These are phyloP conservation scores for Erythrolamprus reginae DNA, from an alignment of 2,113 vertebrate species.

Conservation along the genomic window DNA sequence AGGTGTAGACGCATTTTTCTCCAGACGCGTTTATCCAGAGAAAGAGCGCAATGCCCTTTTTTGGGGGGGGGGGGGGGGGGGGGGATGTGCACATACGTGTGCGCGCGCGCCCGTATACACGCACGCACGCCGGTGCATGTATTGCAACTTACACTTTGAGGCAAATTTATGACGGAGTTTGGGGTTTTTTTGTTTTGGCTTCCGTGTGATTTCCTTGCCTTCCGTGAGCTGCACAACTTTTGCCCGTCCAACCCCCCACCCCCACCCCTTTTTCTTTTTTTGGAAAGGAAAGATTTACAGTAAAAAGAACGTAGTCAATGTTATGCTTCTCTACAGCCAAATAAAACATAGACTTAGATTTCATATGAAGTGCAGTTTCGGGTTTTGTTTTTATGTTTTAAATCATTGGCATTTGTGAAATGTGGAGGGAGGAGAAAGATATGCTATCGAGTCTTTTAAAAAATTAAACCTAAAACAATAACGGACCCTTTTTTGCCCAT, in stretches of 20 bases:
- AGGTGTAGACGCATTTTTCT: neutral
- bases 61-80: too few relatives aligned
- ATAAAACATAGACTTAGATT: neutral
- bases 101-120: neutral
- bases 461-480: neutral
- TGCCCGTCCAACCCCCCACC: too few relatives aligned
- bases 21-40: neutral
- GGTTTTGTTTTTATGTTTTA: neutral
- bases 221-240: neutral
- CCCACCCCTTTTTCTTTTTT: too few relatives aligned
- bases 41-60: neutral
- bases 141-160: neutral
- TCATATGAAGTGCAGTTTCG: neutral
- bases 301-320: neutral
- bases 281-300: neutral
- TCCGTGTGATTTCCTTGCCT: neutral
- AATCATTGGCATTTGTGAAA: neutral
- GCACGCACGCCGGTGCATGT: neutral
- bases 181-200: conserved; percentile 1
- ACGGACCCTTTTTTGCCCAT: neutral
- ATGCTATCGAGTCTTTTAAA: neutral
- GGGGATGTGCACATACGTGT: neutral
- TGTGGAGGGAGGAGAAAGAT: neutral
- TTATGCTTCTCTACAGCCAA: neutral
- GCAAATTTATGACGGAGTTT: neutral